Percentiles rank a stretch among this genome's conserved stretches.
Evolutionary conservation across 2,888 invertebrate genomes (phyloP).

Genomic region (Hecatera dysodea): DNA sequence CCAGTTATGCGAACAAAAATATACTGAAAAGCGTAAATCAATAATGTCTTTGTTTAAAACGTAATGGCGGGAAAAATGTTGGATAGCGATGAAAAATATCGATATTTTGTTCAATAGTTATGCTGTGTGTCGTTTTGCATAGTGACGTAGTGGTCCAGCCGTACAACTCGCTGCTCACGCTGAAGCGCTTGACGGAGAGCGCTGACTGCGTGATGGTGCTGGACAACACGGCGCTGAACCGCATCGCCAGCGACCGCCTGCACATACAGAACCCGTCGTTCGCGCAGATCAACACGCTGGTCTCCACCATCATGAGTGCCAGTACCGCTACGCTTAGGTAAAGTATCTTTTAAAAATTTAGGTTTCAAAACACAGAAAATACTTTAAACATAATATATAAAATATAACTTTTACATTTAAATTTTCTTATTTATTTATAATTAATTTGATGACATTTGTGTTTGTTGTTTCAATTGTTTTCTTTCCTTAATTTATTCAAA

Average conservation of each 20-base stretch:
- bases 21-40: neutral
- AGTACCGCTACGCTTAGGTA: constrained; percentile 98
- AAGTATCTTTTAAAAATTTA: neutral
- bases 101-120: no score
- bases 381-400: no score
- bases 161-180: constrained; percentile 98
- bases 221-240: constrained; percentile 99
- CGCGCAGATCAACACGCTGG: constrained; percentile 98
- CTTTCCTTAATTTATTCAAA: no score
- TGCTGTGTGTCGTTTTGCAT: constrained; percentile 41
- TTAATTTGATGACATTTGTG: no score
- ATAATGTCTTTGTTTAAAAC: no score
- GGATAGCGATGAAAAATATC: neutral
- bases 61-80: neutral
- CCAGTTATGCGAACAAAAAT: neutral
- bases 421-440: no score
- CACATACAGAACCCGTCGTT: constrained; percentile 99
- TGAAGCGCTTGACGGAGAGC: constrained; percentile 98
- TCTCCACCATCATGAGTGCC: constrained; percentile 99
- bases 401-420: no score
- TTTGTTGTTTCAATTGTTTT: no score
- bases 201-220: constrained; percentile 99
- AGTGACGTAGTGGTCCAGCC: constrained; percentile 99
- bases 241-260: constrained; percentile 97
- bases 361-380: neutral